Evolutionary conservation across 2,797 vertebrate genomes (phyloP).

Genomic region (Anguilla marmorata): DNA sequence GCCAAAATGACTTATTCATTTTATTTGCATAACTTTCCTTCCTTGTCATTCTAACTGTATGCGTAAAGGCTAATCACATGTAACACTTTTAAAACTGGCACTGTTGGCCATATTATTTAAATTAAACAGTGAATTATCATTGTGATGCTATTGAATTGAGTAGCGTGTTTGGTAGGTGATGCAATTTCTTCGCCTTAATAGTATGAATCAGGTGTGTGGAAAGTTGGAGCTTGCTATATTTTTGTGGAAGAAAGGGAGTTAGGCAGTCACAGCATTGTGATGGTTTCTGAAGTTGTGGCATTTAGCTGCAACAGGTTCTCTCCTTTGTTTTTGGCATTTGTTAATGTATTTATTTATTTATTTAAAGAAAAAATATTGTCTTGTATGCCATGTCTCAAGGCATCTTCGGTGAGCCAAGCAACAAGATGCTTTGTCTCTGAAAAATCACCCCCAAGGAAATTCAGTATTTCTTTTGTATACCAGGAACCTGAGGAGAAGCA

Average conservation of each 20-base stretch:
- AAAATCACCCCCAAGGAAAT: background rate
- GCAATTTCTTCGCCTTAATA: no score
- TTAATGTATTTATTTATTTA: background rate
- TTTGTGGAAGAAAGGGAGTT: no score
- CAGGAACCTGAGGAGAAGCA: background rate
- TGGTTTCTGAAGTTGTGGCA: no score
- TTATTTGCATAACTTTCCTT: background rate
- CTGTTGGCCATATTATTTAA: no score
- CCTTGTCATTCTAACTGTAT: background rate
- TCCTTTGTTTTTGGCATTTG: background rate
- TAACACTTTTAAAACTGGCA: no score
- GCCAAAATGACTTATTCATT: background rate
- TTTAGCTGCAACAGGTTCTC: background rate
- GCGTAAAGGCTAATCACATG: background rate
- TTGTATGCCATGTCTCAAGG: background rate
- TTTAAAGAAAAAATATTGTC: background rate
- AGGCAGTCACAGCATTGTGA: no score
- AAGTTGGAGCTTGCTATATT: no score
- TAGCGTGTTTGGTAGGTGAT: no score
- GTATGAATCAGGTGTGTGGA: no score
- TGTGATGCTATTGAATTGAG: no score
- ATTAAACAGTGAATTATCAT: no score
- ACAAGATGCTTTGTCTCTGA: background rate
- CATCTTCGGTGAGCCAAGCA: background rate
- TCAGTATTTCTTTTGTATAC: background rate